Evolutionary conservation across 1,140 invertebrate species (phyloP), one percentile per base, ranked within the genome.

Genomic region (Macrobrachium nipponense): DNA sequence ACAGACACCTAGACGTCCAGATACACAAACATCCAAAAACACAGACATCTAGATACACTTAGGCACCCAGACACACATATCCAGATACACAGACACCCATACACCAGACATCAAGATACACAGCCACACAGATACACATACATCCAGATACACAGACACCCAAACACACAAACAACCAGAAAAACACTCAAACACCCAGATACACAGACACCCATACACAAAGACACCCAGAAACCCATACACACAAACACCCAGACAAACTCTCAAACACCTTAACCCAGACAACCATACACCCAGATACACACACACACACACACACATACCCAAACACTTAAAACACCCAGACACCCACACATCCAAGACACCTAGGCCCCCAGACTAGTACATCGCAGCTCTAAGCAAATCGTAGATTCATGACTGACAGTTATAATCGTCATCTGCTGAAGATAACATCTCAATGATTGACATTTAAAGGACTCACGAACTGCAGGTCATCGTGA

Each of bases 1-100:
- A 66, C 64, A 68, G n/a, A 68, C 64, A 68, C 64, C n/a, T 18
- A 68, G n/a, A 14, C 64, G n/a, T 18, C n/a, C 64, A 68, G n/a
- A 68, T 18, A 68, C 64, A 10, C 17, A 17, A n/a, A 68, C 64
- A n/a, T 11, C 18, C 66, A 68, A 0, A 68, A 15, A 68, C 64
- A 68, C 2, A 62, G 61, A n/a, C 61, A 62, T 5, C 61, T 5
- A 62, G 61, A 62, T 1, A n/a, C 61, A 62, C 61, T 5, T n/a
- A 62, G 61, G 2, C 61, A 62, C 15, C 15, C 5, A 62, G 2
- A 15, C 61, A 15, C 61, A 62, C 15, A 62, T 5, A 62, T 5
- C 61, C 61, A 62, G 61, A n/a, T 5, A 62, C 15, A 2, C 61
- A 62, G 61, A 62, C 5, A n/a, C n/a, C n/a, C 61, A 62, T 2